Conservation (phyloP, 1,140 invertebrate genomes). For the Eciton burchellii region DNA sequence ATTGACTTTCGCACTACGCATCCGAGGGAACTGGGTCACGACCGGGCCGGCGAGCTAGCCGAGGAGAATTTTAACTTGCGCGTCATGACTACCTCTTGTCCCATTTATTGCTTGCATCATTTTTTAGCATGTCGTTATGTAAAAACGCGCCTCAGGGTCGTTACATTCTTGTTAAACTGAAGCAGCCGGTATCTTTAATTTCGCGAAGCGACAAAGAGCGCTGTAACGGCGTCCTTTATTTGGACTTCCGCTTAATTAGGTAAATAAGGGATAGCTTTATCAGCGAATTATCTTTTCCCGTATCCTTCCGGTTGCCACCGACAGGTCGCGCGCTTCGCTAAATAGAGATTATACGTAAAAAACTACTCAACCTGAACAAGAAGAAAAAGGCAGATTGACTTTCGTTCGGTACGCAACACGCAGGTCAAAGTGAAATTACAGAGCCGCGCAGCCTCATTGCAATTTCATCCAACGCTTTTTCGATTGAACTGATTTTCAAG, state of each 20-base stretch:
- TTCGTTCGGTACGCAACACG: background rate
- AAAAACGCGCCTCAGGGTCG: constrained; percentile 17
- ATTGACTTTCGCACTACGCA: constrained; percentile 1
- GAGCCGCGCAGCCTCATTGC: background rate
- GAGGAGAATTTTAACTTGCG: constrained; percentile 2
- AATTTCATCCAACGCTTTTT: constrained; percentile 17
- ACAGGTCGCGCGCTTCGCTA: background rate
- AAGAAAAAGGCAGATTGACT: constrained; percentile 4
- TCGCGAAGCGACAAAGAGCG: background rate
- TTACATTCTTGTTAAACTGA: constrained; percentile 30
- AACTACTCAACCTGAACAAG: too few relatives aligned
- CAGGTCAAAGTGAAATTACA: constrained; percentile 18
- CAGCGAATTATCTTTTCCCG: background rate
- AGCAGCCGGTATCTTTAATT: background rate
- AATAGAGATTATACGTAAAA: too few relatives aligned
- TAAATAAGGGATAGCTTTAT: constrained; percentile 1
- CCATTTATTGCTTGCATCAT: constrained; percentile 17
- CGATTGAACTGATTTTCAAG: background rate
- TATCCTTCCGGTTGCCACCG: too few relatives aligned
- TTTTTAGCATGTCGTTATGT: background rate
- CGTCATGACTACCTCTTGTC: constrained; percentile 1
- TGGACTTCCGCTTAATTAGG: background rate
- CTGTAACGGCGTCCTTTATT: background rate
- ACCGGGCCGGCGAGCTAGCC: background rate
- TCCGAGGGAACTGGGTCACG: constrained; percentile 11